Base-by-base conservation (phyloP, 1,140 invertebrate genomes). In the Drosophila orena region DNA sequence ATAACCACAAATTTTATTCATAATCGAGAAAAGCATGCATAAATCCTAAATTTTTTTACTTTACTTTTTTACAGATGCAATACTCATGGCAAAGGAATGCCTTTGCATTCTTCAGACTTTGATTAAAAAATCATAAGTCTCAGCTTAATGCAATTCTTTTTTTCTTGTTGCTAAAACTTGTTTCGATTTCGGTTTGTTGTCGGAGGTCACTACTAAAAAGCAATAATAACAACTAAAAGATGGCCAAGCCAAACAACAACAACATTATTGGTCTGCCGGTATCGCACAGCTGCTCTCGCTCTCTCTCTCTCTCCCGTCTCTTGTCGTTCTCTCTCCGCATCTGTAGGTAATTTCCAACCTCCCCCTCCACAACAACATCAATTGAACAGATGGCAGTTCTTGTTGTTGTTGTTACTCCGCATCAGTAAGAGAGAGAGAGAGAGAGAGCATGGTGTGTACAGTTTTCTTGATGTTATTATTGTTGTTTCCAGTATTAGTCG, bases 121-220 rank as follows among this genome's bases (percentile, higher is more conserved):
- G 79, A 88, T 88, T 89, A 89, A 88, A 77, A 83, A 70, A 65
- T 74, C 66, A 88, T 88, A 89, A 88, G 89, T 89, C 75, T 50
- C 27, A 37, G 56, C 43, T 70, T 57, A 44, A 15, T 52, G 46
- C 42, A 60, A 17, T 49, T 64, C 20, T 37, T 43, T 38, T 52
- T 38, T 58, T 81, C 30, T 61, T 79, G 58, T 74, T 58, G 62
- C 38, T 69, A 85, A 83, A 85, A 85, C 81, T 86, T 81, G 81
- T 86, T 86, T 85, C 62, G 76, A 42, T 61, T 73, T 85, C 52
- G 49, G 57, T 61, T 88, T 88, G 83, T 88, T 88, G 81, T 86
- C 83, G 83, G 81, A 85, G 81, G 81, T 85, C 81, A 85, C 76
- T 70, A 83, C 75, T 61, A 30, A 62, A 79, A 58, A 69, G 62